Evolutionary conservation across 2,113 vertebrate genomes (phyloP).

Genomic region (Neolamprologus sp.): DNA sequence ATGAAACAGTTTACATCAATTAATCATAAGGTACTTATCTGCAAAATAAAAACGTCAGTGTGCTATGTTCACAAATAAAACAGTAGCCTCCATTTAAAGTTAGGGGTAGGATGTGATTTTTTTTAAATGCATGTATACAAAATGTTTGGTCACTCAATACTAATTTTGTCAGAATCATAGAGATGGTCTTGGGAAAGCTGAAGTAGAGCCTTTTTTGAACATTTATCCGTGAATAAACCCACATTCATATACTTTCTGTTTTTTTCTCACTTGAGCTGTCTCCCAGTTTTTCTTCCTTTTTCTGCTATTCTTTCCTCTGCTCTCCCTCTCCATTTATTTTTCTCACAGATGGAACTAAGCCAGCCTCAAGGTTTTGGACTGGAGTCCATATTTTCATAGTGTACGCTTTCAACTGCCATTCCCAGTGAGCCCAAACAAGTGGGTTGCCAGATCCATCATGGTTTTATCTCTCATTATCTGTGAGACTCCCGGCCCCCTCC

Average conservation of each 20-base stretch:
- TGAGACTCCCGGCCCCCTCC: neutral
- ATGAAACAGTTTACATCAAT: neutral
- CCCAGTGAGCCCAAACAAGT: constrained; percentile 30
- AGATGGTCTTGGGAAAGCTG: neutral
- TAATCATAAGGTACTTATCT: neutral
- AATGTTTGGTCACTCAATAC: neutral
- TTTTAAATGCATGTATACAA: neutral
- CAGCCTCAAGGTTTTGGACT: constrained; percentile 30
- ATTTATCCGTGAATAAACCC: neutral
- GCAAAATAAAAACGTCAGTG: neutral
- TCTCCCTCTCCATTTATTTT: neutral
- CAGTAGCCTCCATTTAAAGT: neutral
- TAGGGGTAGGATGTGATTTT: neutral
- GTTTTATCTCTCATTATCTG: constrained; percentile 58
- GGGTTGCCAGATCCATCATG: constrained; percentile 42
- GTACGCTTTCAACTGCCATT: constrained; percentile 12
- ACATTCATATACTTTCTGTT: neutral
- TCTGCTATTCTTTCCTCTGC: neutral
- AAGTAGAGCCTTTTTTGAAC: neutral
- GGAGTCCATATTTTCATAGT: constrained; percentile 16
- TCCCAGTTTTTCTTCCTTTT: neutral
- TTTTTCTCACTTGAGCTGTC: neutral
- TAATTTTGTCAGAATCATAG: neutral
- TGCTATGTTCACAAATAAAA: neutral
- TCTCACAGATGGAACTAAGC: constrained; percentile 14